These are phyloP conservation scores for Phenacoccus solenopsis DNA, from an alignment of 1,140 invertebrate genomes.

Conservation along the genomic window DNA sequence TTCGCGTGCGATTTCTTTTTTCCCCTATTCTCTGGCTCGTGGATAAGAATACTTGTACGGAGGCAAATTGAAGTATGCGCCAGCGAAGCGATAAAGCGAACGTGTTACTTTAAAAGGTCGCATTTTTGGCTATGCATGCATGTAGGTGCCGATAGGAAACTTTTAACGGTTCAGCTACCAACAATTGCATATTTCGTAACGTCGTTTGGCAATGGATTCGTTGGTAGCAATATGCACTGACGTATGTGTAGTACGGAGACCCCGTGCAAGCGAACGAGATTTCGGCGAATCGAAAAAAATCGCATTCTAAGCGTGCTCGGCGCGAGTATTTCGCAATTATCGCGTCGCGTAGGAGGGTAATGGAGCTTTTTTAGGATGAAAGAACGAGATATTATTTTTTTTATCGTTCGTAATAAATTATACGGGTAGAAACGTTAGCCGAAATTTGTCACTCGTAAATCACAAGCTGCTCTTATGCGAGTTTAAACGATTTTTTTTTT, in stretches of 20 bases:
- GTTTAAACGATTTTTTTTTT: too few species aligned
- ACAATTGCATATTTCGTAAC: slow-evolving; percentile 6
- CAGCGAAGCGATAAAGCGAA: background rate
- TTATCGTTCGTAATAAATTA: too few species aligned
- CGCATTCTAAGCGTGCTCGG: too few species aligned
- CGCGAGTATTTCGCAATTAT: background rate
- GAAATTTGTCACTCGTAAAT: too few species aligned
- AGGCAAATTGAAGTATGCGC: slow-evolving; percentile 10
- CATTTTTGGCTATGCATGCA: slow-evolving; percentile 13
- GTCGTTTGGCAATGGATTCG: background rate
- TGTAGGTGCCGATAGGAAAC: background rate
- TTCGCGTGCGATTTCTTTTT: too few species aligned
- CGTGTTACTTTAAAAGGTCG: slow-evolving; percentile 11
- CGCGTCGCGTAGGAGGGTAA: too few species aligned
- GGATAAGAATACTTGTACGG: background rate
- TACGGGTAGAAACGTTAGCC: too few species aligned
- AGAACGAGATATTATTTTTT: too few species aligned
- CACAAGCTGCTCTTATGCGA: too few species aligned
- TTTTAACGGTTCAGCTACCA: background rate
- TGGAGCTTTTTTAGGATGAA: too few species aligned
- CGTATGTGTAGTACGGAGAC: background rate
- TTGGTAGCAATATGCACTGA: background rate
- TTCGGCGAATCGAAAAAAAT: background rate
- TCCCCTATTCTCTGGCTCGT: too few species aligned
- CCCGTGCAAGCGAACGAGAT: background rate